These are phyloP conservation scores for Vulpes lagopus DNA, from an alignment of 2,113 vertebrate species.

Conservation along the genomic window DNA sequence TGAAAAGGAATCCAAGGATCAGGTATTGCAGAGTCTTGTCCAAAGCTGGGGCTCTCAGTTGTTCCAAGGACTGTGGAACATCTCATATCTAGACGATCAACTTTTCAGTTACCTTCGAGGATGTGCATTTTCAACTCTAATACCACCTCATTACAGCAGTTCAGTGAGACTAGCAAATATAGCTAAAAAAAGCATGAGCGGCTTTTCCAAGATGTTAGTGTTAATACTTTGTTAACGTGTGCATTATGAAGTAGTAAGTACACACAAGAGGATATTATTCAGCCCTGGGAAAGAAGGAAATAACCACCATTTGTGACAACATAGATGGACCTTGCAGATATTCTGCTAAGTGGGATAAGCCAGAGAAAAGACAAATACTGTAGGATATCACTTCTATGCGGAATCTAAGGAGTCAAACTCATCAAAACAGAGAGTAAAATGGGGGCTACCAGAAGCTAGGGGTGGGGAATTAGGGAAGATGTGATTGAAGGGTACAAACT, in stretches of 20 bases:
- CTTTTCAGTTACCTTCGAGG: not conserved
- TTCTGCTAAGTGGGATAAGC: not conserved
- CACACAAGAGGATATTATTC: not conserved
- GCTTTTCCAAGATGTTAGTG: not conserved
- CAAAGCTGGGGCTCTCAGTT: not conserved
- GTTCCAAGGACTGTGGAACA: not conserved
- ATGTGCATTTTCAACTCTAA: not conserved
- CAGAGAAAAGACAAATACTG: not conserved
- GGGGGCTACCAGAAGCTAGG: not conserved
- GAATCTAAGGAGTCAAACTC: not conserved
- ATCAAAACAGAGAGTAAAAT: not conserved
- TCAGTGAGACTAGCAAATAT: not conserved
- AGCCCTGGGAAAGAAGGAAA: not conserved
- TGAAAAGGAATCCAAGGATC: slow-evolving; percentile 65
- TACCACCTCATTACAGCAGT: not conserved
- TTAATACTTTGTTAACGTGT: not conserved
- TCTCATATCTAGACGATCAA: not conserved
- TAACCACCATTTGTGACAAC: not conserved
- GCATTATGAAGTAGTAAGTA: not conserved
- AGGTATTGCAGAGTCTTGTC: not conserved
- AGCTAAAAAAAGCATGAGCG: not conserved
- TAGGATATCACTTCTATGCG: not conserved
- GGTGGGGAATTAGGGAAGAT: not conserved
- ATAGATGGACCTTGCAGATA: not conserved
- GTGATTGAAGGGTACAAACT: not conserved